Evolutionary conservation across 2,113 vertebrate species (phyloP).

Genomic region (Sminthopsis crassicaudata): DNA sequence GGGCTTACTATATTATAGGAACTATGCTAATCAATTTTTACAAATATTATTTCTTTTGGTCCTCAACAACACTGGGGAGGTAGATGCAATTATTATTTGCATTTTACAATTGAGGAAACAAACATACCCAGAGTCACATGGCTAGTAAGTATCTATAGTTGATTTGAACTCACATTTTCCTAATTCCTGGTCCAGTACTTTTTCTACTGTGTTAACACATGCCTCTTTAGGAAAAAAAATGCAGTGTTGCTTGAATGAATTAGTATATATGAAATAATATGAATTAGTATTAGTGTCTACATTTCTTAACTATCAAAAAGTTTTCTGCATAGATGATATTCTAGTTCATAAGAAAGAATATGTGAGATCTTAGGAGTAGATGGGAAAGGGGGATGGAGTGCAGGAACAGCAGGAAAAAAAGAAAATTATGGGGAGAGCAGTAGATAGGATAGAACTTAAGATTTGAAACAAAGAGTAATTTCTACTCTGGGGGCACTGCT

Average conservation of each 20-base stretch:
- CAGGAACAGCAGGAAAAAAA: not conserved
- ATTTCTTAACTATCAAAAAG: conserved; percentile 69
- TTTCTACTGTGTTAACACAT: no score
- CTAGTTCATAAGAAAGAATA: no score
- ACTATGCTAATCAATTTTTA: not conserved
- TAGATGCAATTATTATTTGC: not conserved
- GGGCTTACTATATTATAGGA: no score
- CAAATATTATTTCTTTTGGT: not conserved
- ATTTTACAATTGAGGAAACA: not conserved
- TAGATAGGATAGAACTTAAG: not conserved
- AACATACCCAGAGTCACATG: not conserved
- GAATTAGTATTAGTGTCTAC: conserved; percentile 71
- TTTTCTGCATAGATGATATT: not conserved
- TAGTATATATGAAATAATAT: no score
- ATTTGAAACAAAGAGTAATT: not conserved
- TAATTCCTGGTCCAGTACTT: no score
- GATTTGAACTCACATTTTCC: not conserved
- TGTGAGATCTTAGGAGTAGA: not conserved
- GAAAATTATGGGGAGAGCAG: not conserved
- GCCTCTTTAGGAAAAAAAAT: conserved; percentile 36
- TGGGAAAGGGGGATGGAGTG: not conserved
- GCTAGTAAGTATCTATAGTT: not conserved
- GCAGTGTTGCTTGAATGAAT: conserved; percentile 37
- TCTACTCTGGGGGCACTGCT: not conserved
- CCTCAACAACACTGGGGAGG: not conserved